Base-by-base conservation (phyloP, 1,140 invertebrate species). In the Formica selysi region DNA sequence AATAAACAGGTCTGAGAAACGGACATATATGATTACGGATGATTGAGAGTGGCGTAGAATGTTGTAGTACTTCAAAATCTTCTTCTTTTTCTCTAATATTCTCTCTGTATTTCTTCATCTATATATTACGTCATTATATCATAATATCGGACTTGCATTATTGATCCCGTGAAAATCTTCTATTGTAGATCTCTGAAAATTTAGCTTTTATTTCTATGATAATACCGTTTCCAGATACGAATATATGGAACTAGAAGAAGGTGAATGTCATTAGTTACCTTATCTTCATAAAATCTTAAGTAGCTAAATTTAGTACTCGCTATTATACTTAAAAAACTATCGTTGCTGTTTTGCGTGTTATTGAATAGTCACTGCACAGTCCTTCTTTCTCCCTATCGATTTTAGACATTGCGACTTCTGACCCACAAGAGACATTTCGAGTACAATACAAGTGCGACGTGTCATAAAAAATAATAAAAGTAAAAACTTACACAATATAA, bases 71-170 rank as follows among this genome's bases (percentile, higher is more conserved):
- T 13, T 32, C 32, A 32, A 3, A 51, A 48, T 48, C 4, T 16
- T 32, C 5, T 32, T n/a, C n/a, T 16, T 5, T 32, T 36, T 5
- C 0, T 67, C 0, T 19, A 38, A 4, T 26, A 67, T 22, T 36
- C 19, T 32, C 59, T 4, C 13, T 16, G 29, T 11, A 80, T 70
- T 44, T 2, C 2, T 19, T 54, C 5, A 8, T 68, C 32, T 22
- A 16, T 54, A 26, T 54, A 29, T 26, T 54, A 29, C n/a, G 10
- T 79, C n/a, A 70, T 80, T 80, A 80, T 57, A 80, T 57, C 32
- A n/a, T 68, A 70, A 41, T 80, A 10, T 57, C 11, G 13, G 36
- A 29, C 0, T 19, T 57, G 26, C 51, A 68, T 57, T 22, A 67
- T 79, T 67, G 11, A 67, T 54, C n/a, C 13, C 0, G 11, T 54